These are phyloP conservation scores for Rhagonycha fulva DNA, from an alignment of 2,888 invertebrate species.

Conservation along the genomic window DNA sequence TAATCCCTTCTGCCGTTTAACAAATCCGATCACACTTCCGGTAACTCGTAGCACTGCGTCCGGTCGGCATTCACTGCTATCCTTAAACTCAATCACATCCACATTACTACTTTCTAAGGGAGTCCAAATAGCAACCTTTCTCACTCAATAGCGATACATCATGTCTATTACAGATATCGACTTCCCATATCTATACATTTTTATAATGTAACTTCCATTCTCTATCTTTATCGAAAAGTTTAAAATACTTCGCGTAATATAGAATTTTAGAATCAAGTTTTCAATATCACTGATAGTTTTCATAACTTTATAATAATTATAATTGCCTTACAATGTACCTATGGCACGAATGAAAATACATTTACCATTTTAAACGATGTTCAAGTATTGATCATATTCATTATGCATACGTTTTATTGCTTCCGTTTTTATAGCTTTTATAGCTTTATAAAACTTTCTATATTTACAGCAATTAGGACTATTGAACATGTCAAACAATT, in stretches of 20 bases:
- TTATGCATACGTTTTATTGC: slow-evolving; percentile 31
- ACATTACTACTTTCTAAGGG: slow-evolving; percentile 27
- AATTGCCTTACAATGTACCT: background rate
- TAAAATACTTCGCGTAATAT: background rate
- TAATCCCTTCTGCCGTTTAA: slow-evolving; percentile 53
- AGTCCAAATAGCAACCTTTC: slow-evolving; percentile 18
- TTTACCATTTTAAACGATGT: background rate
- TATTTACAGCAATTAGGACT: slow-evolving; percentile 23
- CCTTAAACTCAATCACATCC: slow-evolving; percentile 40
- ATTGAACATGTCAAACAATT: slow-evolving; percentile 8
- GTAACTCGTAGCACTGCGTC: slow-evolving; percentile 44
- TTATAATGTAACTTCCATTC: slow-evolving; percentile 6
- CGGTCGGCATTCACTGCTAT: slow-evolving; percentile 38
- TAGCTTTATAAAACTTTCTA: slow-evolving; percentile 28
- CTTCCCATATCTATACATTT: slow-evolving; percentile 17
- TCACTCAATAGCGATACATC: slow-evolving; percentile 27
- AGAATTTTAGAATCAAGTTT: background rate
- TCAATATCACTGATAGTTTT: background rate
- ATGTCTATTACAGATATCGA: slow-evolving; percentile 26
- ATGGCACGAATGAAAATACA: background rate
- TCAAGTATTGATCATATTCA: slow-evolving; percentile 20
- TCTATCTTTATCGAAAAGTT: slow-evolving; percentile 15
- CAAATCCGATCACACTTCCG: slow-evolving; percentile 54
- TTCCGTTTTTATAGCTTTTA: slow-evolving; percentile 36
- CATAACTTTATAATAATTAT: background rate